These are phyloP conservation scores for Brachyalestes nurse DNA, from an alignment of 2,797 vertebrate species.

Conservation along the genomic window DNA sequence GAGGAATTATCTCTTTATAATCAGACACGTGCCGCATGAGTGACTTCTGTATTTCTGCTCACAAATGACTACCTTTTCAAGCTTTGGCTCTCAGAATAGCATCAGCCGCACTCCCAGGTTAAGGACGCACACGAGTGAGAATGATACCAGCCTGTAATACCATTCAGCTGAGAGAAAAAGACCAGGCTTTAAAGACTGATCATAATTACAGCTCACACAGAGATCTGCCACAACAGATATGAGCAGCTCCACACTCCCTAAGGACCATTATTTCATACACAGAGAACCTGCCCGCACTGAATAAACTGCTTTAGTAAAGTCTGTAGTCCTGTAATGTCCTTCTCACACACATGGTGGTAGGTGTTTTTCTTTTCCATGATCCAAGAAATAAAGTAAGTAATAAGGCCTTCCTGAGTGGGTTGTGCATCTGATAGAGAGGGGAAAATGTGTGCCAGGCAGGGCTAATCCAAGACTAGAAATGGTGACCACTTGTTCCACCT, in stretches of 20 bases:
- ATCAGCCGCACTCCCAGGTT: conserved; percentile 51
- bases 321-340: not conserved
- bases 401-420: not conserved
- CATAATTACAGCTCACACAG: conserved; percentile 50
- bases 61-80: conserved; percentile 68
- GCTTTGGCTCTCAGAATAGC: conserved; percentile 62
- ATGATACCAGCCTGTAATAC: conserved; percentile 36
- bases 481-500: not conserved
- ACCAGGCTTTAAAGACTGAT: conserved; percentile 40
- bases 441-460: not conserved
- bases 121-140: conserved; percentile 37
- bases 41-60: conserved; percentile 73
- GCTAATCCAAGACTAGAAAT: not conserved
- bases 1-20: conserved; percentile 73
- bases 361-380: not conserved
- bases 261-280: conserved; percentile 2
- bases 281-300: not conserved
- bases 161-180: conserved; percentile 35
- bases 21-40: conserved; percentile 64
- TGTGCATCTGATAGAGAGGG: not conserved
- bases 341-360: no score
- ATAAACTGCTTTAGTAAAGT: not conserved
- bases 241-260: conserved; percentile 14
- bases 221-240: conserved; percentile 23
- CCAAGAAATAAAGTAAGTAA: not conserved